A percentile compares a stretch with the other conserved stretches of the same genome.
These are phyloP conservation scores for Monoplex corrugatus DNA, from an alignment of 2,888 invertebrate genomes.

Conservation along the genomic window DNA sequence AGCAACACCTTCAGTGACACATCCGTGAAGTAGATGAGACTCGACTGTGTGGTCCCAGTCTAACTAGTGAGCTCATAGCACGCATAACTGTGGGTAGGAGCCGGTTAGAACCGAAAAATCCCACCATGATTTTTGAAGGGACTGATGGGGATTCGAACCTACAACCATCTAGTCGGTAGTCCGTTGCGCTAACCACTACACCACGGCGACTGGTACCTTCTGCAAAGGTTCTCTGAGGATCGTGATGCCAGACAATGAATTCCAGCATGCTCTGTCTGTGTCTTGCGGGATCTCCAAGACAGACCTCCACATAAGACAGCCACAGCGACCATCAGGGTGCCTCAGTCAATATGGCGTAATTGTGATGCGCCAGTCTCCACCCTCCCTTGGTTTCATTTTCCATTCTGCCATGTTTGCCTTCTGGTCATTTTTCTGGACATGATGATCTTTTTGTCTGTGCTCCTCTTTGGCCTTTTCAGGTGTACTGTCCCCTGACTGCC, in stretches of 20 bases:
- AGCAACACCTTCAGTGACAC: too few species aligned
- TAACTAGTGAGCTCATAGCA: too few species aligned
- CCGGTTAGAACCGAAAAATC: too few species aligned
- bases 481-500: neutral
- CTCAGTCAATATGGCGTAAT: constrained; percentile 51
- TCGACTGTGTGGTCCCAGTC: too few species aligned
- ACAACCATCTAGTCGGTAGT: too few species aligned
- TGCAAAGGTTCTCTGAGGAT: neutral
- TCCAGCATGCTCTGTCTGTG: constrained; percentile 39
- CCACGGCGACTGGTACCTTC: too few species aligned
- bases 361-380: constrained; percentile 18
- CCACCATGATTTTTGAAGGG: too few species aligned
- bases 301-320: constrained; percentile 37
- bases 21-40: too few species aligned
- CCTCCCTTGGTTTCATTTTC: neutral
- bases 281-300: constrained; percentile 31
- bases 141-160: too few species aligned
- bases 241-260: constrained; percentile 49
- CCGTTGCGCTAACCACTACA: too few species aligned
- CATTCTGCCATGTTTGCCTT: constrained; percentile 28
- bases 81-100: too few species aligned
- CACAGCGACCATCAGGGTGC: constrained; percentile 11
- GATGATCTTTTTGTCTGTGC: neutral
- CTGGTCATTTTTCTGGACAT: neutral
- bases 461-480: neutral